Base-by-base conservation (phyloP, 2,888 invertebrate species). In the Meteorus colon region DNA sequence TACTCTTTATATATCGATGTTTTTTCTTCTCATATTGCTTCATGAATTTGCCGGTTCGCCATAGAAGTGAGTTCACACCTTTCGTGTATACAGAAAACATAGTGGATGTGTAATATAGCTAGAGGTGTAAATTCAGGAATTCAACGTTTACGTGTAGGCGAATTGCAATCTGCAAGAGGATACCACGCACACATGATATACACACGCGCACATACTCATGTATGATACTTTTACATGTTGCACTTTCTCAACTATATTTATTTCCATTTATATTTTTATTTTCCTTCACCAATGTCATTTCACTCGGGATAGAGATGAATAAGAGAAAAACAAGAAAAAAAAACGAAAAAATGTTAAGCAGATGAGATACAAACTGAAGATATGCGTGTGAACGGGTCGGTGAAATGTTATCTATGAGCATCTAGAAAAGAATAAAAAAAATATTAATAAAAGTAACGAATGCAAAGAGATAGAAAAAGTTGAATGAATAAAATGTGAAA, bases 101-200 rank as follows among this genome's bases (percentile, higher is more conserved):
- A 27, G 34, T 55, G 55, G 6, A 55, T 24, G 4, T 70, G 4
- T 70, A 8, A 70, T 59, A 59, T 27, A 10, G 37, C n/a, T 24
- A 59, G 16, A 55, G 70, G 34, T 37, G 70, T 70, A 31, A 37
- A 34, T 29, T 70, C 70, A 59, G 19, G 37, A 70, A 59, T 70
- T 37, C 59, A 12, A 55, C 55, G 19, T 55, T 34, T 31, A 59
- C 37, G 73, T 55, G 66, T 65, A 66, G 65, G 73, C 73, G 73
- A 73, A 72, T 41, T 72, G 51, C 72, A 62, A 63, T 45, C 65
- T 63, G 65, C 73, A 27, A 60, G 45, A 60, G 60, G 37, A 59
- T 67, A 73, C 73, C 73, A 73, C 73, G 73, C 73, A 55, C 55
- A 45, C 29, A 16, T 31, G 31, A 48, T 27, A 34, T 12, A 29